These are phyloP conservation scores for Eugnorisma glareosa DNA, from an alignment of 2,888 invertebrate species.

Conservation along the genomic window DNA sequence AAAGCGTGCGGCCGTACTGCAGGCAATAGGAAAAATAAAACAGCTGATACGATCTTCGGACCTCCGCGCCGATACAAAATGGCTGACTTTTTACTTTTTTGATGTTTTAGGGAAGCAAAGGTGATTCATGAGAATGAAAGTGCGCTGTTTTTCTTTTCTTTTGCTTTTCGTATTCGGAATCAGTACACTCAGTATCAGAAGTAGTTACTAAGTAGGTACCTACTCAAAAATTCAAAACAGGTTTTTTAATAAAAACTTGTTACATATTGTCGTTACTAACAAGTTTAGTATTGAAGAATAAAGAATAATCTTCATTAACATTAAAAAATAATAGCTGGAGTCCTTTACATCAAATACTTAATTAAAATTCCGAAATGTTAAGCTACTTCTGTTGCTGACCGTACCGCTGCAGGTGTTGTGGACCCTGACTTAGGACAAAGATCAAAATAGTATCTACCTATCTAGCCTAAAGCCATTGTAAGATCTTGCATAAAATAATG, in stretches of 20 bases:
- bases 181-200: too few species aligned
- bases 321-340: too few species aligned
- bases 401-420: too few species aligned
- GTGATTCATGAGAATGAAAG: conserved; percentile 22
- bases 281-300: too few species aligned
- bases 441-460: background rate
- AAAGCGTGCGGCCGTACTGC: conserved; percentile 73
- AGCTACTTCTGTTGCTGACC: too few species aligned
- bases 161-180: background rate
- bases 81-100: conserved; percentile 26
- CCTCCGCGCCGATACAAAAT: conserved; percentile 41
- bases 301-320: too few species aligned
- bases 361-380: too few species aligned
- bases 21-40: conserved; percentile 68
- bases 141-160: background rate
- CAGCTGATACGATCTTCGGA: conserved; percentile 56
- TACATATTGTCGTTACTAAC: too few species aligned
- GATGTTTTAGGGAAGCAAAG: conserved; percentile 5
- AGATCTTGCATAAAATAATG: background rate
- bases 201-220: too few species aligned
- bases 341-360: too few species aligned
- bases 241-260: too few species aligned
- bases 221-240: too few species aligned
- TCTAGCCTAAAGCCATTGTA: background rate
- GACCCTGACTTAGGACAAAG: background rate